These are phyloP conservation scores for Ostrea edulis DNA, from an alignment of 1,140 invertebrate genomes.

Conservation along the genomic window DNA sequence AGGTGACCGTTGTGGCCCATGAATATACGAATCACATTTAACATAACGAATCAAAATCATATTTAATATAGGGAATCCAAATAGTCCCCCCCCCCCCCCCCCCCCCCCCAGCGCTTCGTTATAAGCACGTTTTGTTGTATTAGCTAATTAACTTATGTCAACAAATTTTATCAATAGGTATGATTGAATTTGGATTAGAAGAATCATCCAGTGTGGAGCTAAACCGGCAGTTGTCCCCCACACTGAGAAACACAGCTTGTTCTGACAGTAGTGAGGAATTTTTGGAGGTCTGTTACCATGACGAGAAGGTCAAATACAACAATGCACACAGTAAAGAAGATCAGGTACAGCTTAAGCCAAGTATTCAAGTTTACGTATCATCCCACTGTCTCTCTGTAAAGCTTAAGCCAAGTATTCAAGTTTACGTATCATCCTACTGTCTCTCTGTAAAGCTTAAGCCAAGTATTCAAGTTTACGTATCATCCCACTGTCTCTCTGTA, in stretches of 20 bases:
- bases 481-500: not conserved
- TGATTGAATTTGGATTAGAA: constrained; percentile 87
- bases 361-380: too few relatives aligned
- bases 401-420: not conserved
- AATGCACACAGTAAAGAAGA: not conserved
- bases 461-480: too few relatives aligned
- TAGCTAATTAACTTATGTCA: too few relatives aligned
- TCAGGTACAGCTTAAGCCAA: not conserved
- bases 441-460: not conserved
- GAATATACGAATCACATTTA: too few relatives aligned
- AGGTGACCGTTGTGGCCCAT: too few relatives aligned
- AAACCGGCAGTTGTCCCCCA: constrained; percentile 69
- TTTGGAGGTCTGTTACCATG: constrained; percentile 72
- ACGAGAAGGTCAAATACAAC: constrained; percentile 32
- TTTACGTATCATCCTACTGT: too few relatives aligned
- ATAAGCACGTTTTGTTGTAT: too few relatives aligned
- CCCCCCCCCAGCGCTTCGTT: too few relatives aligned
- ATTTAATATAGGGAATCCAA: too few relatives aligned
- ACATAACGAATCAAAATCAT: too few relatives aligned
- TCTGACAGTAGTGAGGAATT: constrained; percentile 69
- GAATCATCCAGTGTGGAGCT: constrained; percentile 88
- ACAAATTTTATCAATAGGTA: constrained; percentile 57
- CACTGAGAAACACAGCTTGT: constrained; percentile 62
- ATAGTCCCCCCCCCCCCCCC: too few relatives aligned
- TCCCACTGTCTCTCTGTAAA: not conserved